Conservation (phyloP, 2,113 vertebrate species). For the Lates calcarifer region DNA sequence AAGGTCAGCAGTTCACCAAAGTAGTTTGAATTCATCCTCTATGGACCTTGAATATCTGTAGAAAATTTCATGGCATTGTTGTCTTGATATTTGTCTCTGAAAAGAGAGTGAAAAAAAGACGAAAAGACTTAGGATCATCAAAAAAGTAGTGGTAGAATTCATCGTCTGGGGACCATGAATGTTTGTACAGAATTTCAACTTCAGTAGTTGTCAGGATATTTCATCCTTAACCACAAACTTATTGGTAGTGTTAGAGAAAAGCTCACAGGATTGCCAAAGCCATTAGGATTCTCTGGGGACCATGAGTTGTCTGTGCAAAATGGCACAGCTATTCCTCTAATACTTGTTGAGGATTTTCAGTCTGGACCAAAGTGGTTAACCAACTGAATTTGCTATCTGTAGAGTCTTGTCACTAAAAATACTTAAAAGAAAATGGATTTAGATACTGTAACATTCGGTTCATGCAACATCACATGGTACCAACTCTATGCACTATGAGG, state of each 20-base stretch:
- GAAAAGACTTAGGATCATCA: no score
- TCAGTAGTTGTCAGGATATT: background rate
- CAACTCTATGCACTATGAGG: background rate
- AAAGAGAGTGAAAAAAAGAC: no score
- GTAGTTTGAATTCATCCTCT: background rate
- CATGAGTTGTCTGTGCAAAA: background rate
- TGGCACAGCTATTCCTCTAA: background rate
- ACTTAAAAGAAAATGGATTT: background rate
- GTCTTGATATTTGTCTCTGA: background rate
- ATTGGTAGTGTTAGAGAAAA: background rate
- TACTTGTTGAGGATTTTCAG: background rate
- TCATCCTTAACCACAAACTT: background rate
- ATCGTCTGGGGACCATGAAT: background rate
- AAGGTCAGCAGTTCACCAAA: background rate
- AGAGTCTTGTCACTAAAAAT: background rate
- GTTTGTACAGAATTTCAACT: background rate
- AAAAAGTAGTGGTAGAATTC: no score
- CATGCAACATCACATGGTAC: background rate
- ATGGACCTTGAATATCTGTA: background rate
- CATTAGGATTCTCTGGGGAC: background rate
- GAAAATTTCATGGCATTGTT: background rate
- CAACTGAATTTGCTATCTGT: background rate
- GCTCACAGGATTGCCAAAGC: background rate
- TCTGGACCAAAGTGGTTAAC: no score
- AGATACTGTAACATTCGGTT: background rate